phyloP scores from a whole-genome alignment of 2,113 vertebrate genomes.

The Hypanus sabinus region DNA sequence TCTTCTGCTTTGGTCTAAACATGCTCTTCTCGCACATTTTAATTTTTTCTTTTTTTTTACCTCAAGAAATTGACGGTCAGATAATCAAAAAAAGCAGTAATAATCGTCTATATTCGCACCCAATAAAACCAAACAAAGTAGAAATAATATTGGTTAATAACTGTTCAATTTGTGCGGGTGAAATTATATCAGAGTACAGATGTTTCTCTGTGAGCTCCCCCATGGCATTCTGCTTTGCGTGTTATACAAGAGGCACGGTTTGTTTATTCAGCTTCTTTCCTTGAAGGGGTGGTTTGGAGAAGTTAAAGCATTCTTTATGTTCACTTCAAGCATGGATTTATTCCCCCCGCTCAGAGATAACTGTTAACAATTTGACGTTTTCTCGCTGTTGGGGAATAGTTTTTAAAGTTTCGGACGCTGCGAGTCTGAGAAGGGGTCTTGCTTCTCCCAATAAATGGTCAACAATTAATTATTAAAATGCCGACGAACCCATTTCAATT shows the following conservation, averaged over 20 bases:
- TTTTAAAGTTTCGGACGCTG: background rate
- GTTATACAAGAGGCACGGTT: constrained; percentile 53
- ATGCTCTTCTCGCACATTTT: background rate
- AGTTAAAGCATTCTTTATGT: constrained; percentile 63
- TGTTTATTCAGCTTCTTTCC: constrained; percentile 77
- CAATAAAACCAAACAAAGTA: background rate
- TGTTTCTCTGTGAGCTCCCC: constrained; percentile 26
- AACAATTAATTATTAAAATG: background rate
- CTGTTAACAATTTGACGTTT: background rate
- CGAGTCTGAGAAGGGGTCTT: too few relatives aligned
- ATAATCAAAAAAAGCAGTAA: background rate
- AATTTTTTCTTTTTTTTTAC: background rate
- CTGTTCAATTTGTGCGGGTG: background rate
- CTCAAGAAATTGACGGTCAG: too few relatives aligned
- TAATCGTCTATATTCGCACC: background rate
- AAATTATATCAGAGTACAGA: constrained; percentile 6
- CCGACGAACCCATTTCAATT: background rate
- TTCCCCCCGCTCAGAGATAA: background rate
- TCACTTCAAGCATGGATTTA: constrained; percentile 14
- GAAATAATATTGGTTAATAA: background rate
- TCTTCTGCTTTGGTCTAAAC: background rate
- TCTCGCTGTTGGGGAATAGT: background rate
- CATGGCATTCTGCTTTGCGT: constrained; percentile 45
- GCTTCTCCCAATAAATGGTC: background rate
- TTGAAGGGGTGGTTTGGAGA: constrained; percentile 66